Evolutionary conservation across 2,797 vertebrate genomes (phyloP).

Genomic region (Premnoplex brunnescens): DNA sequence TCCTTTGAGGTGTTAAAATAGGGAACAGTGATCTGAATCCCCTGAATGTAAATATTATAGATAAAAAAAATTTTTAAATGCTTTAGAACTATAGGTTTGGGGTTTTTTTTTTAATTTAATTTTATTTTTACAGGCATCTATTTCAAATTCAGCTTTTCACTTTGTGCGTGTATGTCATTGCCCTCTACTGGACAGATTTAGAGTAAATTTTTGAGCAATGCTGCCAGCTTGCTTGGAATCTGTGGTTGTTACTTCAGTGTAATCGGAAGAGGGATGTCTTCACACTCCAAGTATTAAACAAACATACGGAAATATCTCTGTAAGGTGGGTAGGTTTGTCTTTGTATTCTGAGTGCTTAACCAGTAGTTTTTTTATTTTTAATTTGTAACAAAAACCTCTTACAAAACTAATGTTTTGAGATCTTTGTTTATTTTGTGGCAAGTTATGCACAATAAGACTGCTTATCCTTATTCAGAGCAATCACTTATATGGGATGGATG

Average conservation of each 20-base stretch:
- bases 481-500: background rate
- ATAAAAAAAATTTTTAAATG: background rate
- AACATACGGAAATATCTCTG: background rate
- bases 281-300: background rate
- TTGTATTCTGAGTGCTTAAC: background rate
- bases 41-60: background rate
- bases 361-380: background rate
- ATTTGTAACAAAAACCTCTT: background rate
- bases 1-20: background rate
- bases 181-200: slow-evolving; percentile 57
- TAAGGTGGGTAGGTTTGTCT: background rate
- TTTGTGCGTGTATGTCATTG: background rate
- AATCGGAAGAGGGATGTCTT: background rate
- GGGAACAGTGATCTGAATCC: background rate
- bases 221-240: background rate
- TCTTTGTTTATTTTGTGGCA: background rate
- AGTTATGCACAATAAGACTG: background rate
- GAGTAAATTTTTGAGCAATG: background rate
- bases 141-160: background rate
- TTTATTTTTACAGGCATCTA: background rate
- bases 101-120: background rate
- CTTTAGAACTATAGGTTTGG: background rate
- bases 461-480: background rate
- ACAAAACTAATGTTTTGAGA: background rate
- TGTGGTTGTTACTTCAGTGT: background rate